Evolutionary conservation across 2,888 invertebrate species (phyloP).

Genomic region (Amphipyra berbera): DNA sequence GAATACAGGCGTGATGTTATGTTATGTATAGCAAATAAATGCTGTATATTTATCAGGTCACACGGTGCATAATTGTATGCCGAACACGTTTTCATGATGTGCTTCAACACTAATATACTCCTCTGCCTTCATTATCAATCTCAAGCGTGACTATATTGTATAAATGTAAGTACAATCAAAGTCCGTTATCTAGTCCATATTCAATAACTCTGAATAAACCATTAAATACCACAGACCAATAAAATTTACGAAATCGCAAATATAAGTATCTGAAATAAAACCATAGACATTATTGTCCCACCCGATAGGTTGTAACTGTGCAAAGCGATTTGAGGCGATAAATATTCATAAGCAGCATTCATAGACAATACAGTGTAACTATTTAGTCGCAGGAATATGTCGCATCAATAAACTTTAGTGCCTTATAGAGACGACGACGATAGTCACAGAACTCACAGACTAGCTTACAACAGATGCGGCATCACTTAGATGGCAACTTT

Average conservation of each 20-base stretch:
- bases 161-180: constrained; percentile 16
- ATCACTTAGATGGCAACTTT: background rate
- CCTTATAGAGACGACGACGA: constrained; percentile 9
- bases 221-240: background rate
- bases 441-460: constrained; percentile 27
- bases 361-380: constrained; percentile 37
- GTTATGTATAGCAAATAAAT: too few species aligned
- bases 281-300: background rate
- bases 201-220: constrained; percentile 13
- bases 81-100: constrained; percentile 20
- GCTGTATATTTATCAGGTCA: background rate
- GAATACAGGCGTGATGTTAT: too few species aligned
- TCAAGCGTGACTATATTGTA: constrained; percentile 12
- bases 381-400: constrained; percentile 26
- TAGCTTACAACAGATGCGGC: constrained; percentile 6
- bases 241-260: constrained; percentile 1
- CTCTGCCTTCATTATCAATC: constrained; percentile 4
- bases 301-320: background rate
- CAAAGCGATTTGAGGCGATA: constrained; percentile 12
- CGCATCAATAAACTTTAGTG: constrained; percentile 33
- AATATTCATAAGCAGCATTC: constrained; percentile 38
- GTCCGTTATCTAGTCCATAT: background rate
- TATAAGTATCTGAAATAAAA: background rate
- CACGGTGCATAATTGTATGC: constrained; percentile 15
- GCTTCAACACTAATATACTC: constrained; percentile 32